Evolutionary conservation across 2,113 vertebrate genomes (phyloP).

Genomic region (Pterocles orientalis): DNA sequence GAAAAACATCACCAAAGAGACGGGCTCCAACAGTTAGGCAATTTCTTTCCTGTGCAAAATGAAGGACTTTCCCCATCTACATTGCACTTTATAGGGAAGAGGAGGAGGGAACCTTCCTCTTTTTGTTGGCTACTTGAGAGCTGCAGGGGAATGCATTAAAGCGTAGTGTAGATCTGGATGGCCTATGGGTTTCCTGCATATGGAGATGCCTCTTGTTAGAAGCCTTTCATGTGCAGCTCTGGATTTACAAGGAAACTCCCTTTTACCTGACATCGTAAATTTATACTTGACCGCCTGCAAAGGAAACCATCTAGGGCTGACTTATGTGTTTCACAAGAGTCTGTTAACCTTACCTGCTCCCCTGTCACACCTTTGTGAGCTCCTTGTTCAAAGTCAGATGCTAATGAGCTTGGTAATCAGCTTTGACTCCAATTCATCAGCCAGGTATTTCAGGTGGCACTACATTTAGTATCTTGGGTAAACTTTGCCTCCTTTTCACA

Average conservation of each 20-base stretch:
- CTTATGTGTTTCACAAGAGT: not conserved
- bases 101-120: not conserved
- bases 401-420: not conserved
- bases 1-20: not conserved
- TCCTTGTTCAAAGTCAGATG: not conserved
- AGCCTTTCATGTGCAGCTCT: not conserved
- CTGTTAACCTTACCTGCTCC: not conserved
- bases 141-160: not conserved
- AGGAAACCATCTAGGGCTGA: not conserved
- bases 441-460: fast-evolving
- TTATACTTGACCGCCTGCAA: not conserved
- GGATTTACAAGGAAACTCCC: not conserved
- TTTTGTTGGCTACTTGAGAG: not conserved
- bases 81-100: not conserved
- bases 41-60: not conserved
- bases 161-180: not conserved
- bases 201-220: not conserved
- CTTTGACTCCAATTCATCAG: not conserved
- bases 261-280: not conserved
- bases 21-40: not conserved
- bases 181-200: not conserved
- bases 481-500: not conserved
- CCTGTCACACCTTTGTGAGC: not conserved
- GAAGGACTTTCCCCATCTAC: not conserved
- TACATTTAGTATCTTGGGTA: not conserved